These are phyloP conservation scores for Crotalus tigris DNA, from an alignment of 2,113 vertebrate genomes.

Conservation along the genomic window DNA sequence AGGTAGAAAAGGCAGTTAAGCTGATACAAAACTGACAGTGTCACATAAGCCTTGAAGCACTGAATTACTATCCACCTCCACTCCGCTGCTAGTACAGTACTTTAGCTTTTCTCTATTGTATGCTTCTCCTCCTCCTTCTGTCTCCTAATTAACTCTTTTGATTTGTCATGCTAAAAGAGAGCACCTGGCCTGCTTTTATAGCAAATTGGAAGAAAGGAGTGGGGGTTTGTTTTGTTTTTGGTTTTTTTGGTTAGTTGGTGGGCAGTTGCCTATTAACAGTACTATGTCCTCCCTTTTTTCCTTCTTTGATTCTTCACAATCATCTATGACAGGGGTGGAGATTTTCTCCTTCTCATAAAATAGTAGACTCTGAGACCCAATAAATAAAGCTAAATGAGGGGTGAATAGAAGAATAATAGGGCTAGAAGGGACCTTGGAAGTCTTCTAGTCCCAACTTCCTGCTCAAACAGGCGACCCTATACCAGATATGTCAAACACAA, in stretches of 20 bases:
- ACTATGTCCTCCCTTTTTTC: not conserved
- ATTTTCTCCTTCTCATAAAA: not conserved
- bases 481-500: not conserved
- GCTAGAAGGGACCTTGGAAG: not conserved
- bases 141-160: not conserved
- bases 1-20: conserved; percentile 11
- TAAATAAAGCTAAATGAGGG: not conserved
- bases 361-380: not conserved
- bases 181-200: not conserved
- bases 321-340: not conserved
- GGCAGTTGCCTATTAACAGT: not conserved
- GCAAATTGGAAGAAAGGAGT: not conserved
- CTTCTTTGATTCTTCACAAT: not conserved
- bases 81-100: not conserved
- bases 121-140: not conserved
- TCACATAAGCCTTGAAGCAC: not conserved
- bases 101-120: not conserved
- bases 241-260: not conserved
- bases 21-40: conserved; percentile 26
- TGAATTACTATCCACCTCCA: not conserved
- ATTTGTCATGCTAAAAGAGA: not conserved
- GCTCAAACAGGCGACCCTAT: not conserved
- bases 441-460: not conserved
- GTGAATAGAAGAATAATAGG: not conserved
- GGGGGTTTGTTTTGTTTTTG: not conserved